Conservation (phyloP, 2,113 vertebrate species). For the Chauna torquata region DNA sequence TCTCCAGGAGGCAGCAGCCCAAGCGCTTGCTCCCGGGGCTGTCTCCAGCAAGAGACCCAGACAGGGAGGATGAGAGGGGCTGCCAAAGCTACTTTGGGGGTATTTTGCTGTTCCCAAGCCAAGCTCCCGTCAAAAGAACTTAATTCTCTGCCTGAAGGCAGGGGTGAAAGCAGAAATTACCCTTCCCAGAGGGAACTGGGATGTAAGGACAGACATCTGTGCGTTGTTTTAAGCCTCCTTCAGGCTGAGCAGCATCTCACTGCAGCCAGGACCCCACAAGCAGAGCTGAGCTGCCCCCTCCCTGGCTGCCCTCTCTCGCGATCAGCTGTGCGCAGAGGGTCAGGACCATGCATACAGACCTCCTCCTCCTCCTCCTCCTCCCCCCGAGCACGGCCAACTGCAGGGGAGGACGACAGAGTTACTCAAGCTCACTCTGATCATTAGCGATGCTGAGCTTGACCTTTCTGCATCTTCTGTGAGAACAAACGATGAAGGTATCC, state of each 20-base stretch:
- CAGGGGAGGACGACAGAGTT: rapidly evolving
- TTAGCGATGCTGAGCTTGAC: background rate
- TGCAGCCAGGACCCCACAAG: background rate
- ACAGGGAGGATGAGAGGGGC: background rate
- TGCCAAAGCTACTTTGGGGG: background rate
- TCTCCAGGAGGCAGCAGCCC: background rate
- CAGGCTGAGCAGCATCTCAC: background rate
- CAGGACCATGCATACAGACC: background rate
- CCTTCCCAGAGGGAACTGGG: background rate
- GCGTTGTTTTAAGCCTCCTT: background rate
- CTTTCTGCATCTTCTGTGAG: background rate
- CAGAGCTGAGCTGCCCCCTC: background rate
- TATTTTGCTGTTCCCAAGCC: background rate
- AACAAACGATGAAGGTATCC: background rate
- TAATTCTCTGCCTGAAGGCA: background rate
- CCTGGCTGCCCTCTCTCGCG: background rate
- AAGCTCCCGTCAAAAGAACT: background rate
- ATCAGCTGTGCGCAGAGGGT: rapidly evolving
- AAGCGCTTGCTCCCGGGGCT: rapidly evolving
- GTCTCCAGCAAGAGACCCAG: background rate
- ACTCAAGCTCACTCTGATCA: background rate
- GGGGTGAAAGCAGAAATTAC: background rate
- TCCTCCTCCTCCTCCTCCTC: background rate
- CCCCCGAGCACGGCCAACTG: background rate
- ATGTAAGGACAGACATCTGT: background rate